Evolutionary conservation across 2,113 vertebrate species (phyloP).

Genomic region (Phycodurus eques): DNA sequence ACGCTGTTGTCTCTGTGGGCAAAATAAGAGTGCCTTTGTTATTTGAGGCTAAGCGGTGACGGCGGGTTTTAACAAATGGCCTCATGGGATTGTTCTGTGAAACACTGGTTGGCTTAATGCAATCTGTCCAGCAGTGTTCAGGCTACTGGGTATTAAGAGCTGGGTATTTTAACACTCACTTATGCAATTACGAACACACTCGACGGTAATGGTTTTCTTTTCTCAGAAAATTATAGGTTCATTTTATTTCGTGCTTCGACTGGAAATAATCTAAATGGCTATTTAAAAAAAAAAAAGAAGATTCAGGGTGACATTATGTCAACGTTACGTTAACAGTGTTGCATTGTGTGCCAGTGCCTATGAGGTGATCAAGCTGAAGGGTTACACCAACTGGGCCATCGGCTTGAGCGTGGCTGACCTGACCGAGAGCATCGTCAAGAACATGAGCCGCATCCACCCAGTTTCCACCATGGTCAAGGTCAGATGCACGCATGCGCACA

Average conservation of each 20-base stretch:
- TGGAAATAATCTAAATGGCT: too few species aligned
- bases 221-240: not conserved
- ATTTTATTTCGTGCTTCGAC: too few species aligned
- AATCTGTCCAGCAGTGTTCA: not conserved
- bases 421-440: constrained; percentile 84
- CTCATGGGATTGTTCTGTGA: constrained; percentile 7
- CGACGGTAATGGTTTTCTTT: not conserved
- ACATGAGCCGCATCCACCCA: constrained; percentile 62
- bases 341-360: constrained; percentile 80
- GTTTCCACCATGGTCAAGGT: constrained; percentile 71
- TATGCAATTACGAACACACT: not conserved
- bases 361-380: constrained; percentile 95
- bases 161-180: not conserved
- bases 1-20: not conserved
- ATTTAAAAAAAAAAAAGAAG: too few species aligned
- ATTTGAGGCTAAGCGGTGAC: constrained; percentile 14
- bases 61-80: constrained; percentile 2
- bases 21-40: not conserved
- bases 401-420: constrained; percentile 94
- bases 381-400: constrained; percentile 99
- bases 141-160: not conserved
- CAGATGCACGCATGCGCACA: constrained; percentile 51
- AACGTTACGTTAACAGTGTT: not conserved
- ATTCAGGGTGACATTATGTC: too few species aligned
- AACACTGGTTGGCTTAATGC: not conserved